Conservation (phyloP, 92 coral and sea anemone genomes). For the Umimayanthus chanpuru region DNA sequence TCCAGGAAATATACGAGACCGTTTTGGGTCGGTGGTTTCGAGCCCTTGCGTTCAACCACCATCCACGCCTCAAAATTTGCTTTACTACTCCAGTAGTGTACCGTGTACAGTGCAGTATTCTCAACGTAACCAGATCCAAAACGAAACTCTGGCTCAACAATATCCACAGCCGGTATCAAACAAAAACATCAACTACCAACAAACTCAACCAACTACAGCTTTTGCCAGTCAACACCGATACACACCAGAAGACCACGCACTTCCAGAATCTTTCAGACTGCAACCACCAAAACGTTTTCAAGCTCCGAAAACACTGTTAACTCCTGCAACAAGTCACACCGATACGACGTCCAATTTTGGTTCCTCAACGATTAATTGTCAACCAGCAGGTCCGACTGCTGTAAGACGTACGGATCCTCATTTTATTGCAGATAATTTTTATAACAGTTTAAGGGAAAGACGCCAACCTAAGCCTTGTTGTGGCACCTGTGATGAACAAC, state of each 20-base stretch:
- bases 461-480: not conserved
- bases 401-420: not conserved
- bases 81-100: not conserved
- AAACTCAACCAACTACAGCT: not conserved
- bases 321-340: not conserved
- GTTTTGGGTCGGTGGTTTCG: not conserved
- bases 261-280: not conserved
- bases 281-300: not conserved
- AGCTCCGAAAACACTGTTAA: not conserved
- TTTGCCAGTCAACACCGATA: not conserved
- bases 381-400: not conserved
- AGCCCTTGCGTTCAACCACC: not conserved
- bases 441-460: not conserved
- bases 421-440: not conserved
- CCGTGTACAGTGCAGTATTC: not conserved
- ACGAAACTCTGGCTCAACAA: not conserved
- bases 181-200: not conserved
- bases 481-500: not conserved
- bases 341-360: not conserved
- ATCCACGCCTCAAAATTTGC: not conserved
- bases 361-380: not conserved
- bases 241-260: not conserved
- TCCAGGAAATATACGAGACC: not conserved
- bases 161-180: not conserved
- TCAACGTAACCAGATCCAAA: not conserved